phyloP scores from a whole-genome alignment of 2,888 invertebrate genomes.

The Caenorhabditis becei region DNA sequence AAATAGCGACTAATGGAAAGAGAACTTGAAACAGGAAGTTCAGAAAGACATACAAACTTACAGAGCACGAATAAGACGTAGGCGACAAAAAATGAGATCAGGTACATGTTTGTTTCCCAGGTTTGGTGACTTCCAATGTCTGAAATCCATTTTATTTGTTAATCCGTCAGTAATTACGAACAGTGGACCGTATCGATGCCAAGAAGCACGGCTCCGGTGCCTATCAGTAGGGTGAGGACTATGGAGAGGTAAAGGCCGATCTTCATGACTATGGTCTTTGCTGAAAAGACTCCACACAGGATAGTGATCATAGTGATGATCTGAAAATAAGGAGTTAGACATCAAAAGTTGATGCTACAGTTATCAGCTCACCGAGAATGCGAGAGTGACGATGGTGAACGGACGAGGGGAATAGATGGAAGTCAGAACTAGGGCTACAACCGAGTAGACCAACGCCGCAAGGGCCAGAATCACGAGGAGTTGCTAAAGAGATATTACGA shows the following conservation, averaged over 20 bases:
- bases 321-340: slow-evolving; percentile 3
- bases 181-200: no score
- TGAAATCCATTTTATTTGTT: neutral
- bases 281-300: slow-evolving; percentile 13
- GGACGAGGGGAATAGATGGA: slow-evolving; percentile 37
- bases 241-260: slow-evolving; percentile 24
- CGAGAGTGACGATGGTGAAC: slow-evolving; percentile 25
- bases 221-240: neutral
- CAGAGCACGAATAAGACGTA: slow-evolving; percentile 46
- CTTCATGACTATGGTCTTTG: slow-evolving; percentile 17
- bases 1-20: no score
- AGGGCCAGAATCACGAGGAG: slow-evolving; percentile 23
- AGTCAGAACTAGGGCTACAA: slow-evolving; percentile 45
- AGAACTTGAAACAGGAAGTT: neutral
- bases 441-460: slow-evolving; percentile 33
- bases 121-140: slow-evolving; percentile 17
- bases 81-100: slow-evolving; percentile 39
- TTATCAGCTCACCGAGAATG: slow-evolving; percentile 23
- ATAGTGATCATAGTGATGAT: slow-evolving; percentile 32
- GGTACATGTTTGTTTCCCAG: slow-evolving; percentile 31
- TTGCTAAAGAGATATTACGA: slow-evolving; percentile 12
- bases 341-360: no score
- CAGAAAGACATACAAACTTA: slow-evolving; percentile 10
- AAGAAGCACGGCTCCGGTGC: slow-evolving; percentile 17
- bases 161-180: no score